Evolutionary conservation across 2,797 vertebrate genomes (phyloP).

Genomic region (Cuniculus paca): DNA sequence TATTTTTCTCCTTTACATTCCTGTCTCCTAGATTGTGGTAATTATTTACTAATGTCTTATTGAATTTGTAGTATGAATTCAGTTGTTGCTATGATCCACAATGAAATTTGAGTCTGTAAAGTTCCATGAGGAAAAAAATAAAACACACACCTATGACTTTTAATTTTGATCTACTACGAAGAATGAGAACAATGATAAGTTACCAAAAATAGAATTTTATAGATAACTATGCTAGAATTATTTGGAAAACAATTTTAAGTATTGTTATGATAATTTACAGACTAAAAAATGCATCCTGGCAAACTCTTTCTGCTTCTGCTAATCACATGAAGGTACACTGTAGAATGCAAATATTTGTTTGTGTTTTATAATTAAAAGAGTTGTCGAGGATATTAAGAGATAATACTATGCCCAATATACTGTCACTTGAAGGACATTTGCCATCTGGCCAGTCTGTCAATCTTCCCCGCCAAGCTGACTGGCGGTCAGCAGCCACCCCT

Average conservation of each 20-base stretch:
- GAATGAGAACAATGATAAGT: background rate
- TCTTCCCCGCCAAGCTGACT: slow-evolving; percentile 10
- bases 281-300: background rate
- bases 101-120: slow-evolving; percentile 33
- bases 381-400: slow-evolving; percentile 60
- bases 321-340: background rate
- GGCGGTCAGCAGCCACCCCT: background rate
- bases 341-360: background rate
- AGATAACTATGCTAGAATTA: slow-evolving; percentile 1
- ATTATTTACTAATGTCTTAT: background rate
- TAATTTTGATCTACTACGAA: slow-evolving; percentile 8
- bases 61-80: background rate
- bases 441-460: slow-evolving; percentile 69
- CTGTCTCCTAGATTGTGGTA: background rate
- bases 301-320: slow-evolving; percentile 15
- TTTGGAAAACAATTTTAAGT: background rate
- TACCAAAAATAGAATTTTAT: background rate
- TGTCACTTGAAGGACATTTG: slow-evolving; percentile 11
- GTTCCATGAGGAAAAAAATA: too few relatives aligned
- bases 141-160: background rate
- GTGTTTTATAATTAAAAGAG: slow-evolving; percentile 61
- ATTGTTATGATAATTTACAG: background rate
- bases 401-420: slow-evolving; percentile 67
- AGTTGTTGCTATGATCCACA: background rate
- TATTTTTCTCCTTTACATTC: background rate